phyloP scores from a whole-genome alignment of 2,888 invertebrate species.

The Drosophila kuntzei region DNA sequence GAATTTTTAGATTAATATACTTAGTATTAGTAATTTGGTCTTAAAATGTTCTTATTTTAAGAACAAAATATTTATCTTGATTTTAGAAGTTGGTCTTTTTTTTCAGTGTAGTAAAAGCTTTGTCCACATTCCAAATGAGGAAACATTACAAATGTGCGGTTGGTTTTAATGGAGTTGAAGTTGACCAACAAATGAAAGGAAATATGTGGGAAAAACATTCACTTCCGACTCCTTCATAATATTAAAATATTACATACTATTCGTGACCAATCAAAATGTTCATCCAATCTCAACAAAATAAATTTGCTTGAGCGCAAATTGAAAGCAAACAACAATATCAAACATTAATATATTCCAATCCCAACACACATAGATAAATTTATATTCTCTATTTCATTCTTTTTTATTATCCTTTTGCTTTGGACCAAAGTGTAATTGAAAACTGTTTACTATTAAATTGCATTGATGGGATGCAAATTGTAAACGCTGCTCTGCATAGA shows the following conservation, averaged over 20 bases:
- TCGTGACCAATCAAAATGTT: constrained; percentile 5
- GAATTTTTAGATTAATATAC: too few relatives aligned
- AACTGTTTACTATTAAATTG: constrained; percentile 57
- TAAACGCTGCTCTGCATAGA: constrained; percentile 48
- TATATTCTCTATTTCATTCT: background rate
- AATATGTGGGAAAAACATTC: background rate
- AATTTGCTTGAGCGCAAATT: constrained; percentile 65
- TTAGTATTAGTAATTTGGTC: too few relatives aligned
- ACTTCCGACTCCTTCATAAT: background rate
- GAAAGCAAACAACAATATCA: constrained; percentile 66
- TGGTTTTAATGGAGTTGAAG: constrained; percentile 42
- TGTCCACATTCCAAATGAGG: constrained; percentile 48
- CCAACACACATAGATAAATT: background rate
- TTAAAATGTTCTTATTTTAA: too few relatives aligned
- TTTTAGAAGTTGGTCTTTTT: too few relatives aligned
- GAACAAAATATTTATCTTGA: too few relatives aligned
- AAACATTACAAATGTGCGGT: constrained; percentile 68
- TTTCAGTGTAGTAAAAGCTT: constrained; percentile 39
- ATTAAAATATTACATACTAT: background rate
- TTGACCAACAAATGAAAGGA: constrained; percentile 11
- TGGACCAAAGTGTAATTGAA: constrained; percentile 53
- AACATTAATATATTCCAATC: constrained; percentile 49
- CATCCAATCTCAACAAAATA: constrained; percentile 32
- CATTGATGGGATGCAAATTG: constrained; percentile 57
- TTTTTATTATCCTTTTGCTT: constrained; percentile 23